These are phyloP conservation scores for Nemapogon koenigi DNA, from an alignment of 2,888 invertebrate genomes.

Conservation along the genomic window DNA sequence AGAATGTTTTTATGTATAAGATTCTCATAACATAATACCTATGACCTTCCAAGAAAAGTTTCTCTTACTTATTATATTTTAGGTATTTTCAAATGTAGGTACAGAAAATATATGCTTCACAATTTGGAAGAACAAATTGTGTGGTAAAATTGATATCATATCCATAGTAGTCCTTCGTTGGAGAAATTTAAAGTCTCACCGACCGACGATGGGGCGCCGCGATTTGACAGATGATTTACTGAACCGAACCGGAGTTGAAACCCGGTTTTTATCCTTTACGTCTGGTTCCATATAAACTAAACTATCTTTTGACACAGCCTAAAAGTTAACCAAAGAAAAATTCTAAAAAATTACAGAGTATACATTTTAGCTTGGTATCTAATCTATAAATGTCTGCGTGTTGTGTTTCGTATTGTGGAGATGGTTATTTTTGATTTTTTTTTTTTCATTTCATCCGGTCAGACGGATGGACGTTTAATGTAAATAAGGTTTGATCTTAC, in stretches of 20 bases:
- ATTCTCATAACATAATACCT: no score
- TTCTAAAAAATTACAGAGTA: not conserved
- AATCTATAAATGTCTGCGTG: not conserved
- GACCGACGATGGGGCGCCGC: constrained; percentile 25
- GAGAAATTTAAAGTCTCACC: not conserved
- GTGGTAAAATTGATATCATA: not conserved
- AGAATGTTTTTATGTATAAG: no score
- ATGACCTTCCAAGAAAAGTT: no score
- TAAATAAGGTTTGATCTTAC: constrained; percentile 7
- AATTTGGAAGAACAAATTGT: no score
- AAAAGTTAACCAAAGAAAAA: not conserved
- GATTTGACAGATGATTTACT: constrained; percentile 41
- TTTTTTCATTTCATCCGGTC: constrained; percentile 2
- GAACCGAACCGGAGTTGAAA: constrained; percentile 23
- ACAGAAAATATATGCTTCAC: no score
- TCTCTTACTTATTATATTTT: no score
- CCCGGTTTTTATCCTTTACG: constrained; percentile 12
- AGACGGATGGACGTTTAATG: constrained; percentile 6
- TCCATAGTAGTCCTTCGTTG: constrained; percentile 1
- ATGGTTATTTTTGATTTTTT: not conserved
- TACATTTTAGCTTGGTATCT: not conserved
- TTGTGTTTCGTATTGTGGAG: not conserved
- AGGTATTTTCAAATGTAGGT: no score
- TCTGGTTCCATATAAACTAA: constrained; percentile 10
- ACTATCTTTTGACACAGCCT: constrained; percentile 3